Evolutionary conservation across 2,888 invertebrate species (phyloP).

Genomic region (Entomobrya proxima): DNA sequence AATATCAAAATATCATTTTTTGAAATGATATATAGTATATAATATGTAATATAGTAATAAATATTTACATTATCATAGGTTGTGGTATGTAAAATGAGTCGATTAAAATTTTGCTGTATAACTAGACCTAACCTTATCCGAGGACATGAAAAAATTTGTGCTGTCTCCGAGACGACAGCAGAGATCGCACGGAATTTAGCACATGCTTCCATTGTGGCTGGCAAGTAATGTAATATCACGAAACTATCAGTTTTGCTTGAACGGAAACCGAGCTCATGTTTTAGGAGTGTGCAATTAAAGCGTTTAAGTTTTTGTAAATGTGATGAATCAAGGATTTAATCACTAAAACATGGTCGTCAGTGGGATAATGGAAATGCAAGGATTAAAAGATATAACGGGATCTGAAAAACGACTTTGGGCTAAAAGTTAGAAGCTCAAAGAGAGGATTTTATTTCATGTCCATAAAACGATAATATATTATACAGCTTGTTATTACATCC

Average conservation of each 20-base stretch:
- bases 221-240: constrained; percentile 6
- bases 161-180: constrained; percentile 1
- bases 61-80: neutral
- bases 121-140: neutral
- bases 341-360: constrained; percentile 39
- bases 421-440: neutral
- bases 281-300: neutral
- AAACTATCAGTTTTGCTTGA: constrained; percentile 20
- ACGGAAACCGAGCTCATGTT: neutral
- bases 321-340: constrained; percentile 52
- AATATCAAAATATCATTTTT: no score
- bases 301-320: constrained; percentile 1
- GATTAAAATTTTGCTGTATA: constrained; percentile 45
- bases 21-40: no score
- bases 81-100: constrained; percentile 16
- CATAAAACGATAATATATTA: neutral
- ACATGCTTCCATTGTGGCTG: neutral
- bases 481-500: neutral
- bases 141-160: neutral
- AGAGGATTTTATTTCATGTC: neutral
- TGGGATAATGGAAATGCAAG: constrained; percentile 18
- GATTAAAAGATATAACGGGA: constrained; percentile 14
- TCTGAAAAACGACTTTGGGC: neutral
- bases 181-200: constrained; percentile 1
- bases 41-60: no score